Conservation (phyloP, 2,888 invertebrate genomes). For the Nephrocerus scutellatus region DNA sequence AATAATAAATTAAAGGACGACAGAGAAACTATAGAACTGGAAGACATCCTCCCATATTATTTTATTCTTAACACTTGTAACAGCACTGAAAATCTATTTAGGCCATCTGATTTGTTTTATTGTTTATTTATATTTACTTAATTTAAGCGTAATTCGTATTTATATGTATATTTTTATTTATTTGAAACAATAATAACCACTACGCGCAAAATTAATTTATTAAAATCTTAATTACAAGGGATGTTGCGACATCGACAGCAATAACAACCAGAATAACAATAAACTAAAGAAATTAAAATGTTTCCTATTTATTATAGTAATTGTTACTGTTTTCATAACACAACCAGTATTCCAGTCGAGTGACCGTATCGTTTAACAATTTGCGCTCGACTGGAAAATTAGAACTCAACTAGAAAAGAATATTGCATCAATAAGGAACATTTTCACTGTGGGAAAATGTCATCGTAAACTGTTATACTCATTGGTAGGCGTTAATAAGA, state of each 20-base stretch:
- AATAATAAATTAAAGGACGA: constrained; percentile 48
- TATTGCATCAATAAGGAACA: no score
- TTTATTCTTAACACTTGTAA: constrained; percentile 32
- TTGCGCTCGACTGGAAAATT: constrained; percentile 40
- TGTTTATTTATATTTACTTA: not conserved
- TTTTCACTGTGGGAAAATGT: no score
- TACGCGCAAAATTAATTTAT: no score
- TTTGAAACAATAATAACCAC: no score
- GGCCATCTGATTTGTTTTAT: constrained; percentile 1
- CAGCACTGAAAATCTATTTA: constrained; percentile 7
- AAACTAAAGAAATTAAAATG: constrained; percentile 15
- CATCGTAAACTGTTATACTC: no score
- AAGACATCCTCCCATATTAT: constrained; percentile 49
- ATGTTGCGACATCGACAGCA: no score
- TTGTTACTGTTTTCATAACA: constrained; percentile 21
- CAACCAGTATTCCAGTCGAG: constrained; percentile 19
- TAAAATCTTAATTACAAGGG: no score
- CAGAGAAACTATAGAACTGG: constrained; percentile 46
- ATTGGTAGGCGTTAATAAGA: no score
- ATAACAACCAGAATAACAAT: constrained; percentile 18
- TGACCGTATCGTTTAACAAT: constrained; percentile 37
- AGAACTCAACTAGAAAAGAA: no score
- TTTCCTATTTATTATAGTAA: constrained; percentile 14
- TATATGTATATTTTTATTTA: not conserved
- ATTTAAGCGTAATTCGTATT: not conserved